Evolutionary conservation across 2,888 invertebrate genomes (phyloP).

Genomic region (Epinotia bilunana): DNA sequence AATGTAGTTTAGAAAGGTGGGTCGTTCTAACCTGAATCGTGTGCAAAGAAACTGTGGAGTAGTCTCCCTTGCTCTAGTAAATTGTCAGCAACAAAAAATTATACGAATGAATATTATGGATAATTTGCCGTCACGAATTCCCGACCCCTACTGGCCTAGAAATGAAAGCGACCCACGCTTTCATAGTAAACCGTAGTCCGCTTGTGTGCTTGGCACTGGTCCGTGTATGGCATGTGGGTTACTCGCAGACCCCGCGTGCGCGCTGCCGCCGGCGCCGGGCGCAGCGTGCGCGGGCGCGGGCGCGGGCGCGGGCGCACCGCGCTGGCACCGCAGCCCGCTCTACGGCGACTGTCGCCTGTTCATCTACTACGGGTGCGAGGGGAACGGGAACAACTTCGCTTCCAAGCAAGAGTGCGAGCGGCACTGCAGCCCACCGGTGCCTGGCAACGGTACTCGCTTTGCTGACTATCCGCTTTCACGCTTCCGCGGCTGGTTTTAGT

Average conservation of each 20-base stretch:
- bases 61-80: background rate
- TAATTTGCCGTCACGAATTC: background rate
- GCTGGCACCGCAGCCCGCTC: slow-evolving; percentile 90
- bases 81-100: background rate
- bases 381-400: slow-evolving; percentile 93
- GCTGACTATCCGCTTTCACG: slow-evolving; percentile 15
- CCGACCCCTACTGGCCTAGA: background rate
- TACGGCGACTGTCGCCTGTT: slow-evolving; percentile 90
- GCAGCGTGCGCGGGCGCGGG: slow-evolving; percentile 52
- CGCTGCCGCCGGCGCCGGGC: slow-evolving; percentile 62
- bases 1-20: background rate
- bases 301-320: slow-evolving; percentile 71
- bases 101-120: background rate
- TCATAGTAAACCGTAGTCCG: background rate
- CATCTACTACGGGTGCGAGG: slow-evolving; percentile 94
- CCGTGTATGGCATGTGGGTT: slow-evolving; percentile 45
- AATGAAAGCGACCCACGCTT: background rate
- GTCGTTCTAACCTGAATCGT: background rate
- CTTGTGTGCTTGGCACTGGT: slow-evolving; percentile 41
- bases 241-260: slow-evolving; percentile 67
- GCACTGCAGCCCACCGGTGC: slow-evolving; percentile 56
- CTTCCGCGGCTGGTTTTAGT: background rate
- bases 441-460: slow-evolving; percentile 39
- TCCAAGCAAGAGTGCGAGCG: slow-evolving; percentile 87
- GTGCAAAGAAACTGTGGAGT: background rate